phyloP scores from a whole-genome alignment of 2,113 vertebrate species.

The Oreochromis tanganicae region DNA sequence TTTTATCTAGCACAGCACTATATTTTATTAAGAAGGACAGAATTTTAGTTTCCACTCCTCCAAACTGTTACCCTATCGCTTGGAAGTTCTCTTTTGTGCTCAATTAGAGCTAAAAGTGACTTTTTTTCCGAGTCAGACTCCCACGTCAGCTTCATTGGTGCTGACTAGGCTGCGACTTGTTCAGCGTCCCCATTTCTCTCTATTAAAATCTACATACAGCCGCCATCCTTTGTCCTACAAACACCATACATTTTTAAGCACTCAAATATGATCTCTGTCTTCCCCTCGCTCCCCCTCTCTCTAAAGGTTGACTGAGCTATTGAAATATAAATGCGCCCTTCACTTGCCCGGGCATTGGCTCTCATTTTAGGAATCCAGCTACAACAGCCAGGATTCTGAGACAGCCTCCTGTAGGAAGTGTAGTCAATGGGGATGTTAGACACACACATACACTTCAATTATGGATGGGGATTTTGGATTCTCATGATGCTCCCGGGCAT shows the following conservation, averaged over 20 bases:
- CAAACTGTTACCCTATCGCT: neutral
- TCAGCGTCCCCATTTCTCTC: neutral
- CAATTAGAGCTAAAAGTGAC: constrained; percentile 21
- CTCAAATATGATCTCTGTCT: constrained; percentile 35
- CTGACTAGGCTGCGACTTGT: neutral
- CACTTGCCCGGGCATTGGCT: constrained; percentile 39
- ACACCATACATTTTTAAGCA: constrained; percentile 56
- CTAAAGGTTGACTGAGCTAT: constrained; percentile 14
- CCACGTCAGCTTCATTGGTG: neutral
- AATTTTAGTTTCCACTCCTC: constrained; percentile 18
- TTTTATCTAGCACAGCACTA: neutral
- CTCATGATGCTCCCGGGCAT: constrained; percentile 20
- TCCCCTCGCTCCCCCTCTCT: neutral
- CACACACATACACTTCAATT: constrained; percentile 10
- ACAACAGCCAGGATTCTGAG: constrained; percentile 20
- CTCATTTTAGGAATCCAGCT: constrained; percentile 16
- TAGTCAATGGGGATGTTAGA: constrained; percentile 15
- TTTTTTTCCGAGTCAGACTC: neutral
- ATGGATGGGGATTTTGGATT: constrained; percentile 32
- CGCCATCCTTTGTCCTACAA: constrained; percentile 20
- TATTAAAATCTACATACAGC: neutral
- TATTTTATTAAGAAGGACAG: constrained; percentile 32
- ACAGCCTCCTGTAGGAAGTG: constrained; percentile 3
- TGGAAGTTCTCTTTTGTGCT: constrained; percentile 29
- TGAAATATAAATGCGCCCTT: constrained; percentile 70